A percentile compares a stretch with the other conserved stretches of the same genome.
Evolutionary conservation across 2,113 vertebrate species (phyloP).

Genomic region (Diadophis punctatus): DNA sequence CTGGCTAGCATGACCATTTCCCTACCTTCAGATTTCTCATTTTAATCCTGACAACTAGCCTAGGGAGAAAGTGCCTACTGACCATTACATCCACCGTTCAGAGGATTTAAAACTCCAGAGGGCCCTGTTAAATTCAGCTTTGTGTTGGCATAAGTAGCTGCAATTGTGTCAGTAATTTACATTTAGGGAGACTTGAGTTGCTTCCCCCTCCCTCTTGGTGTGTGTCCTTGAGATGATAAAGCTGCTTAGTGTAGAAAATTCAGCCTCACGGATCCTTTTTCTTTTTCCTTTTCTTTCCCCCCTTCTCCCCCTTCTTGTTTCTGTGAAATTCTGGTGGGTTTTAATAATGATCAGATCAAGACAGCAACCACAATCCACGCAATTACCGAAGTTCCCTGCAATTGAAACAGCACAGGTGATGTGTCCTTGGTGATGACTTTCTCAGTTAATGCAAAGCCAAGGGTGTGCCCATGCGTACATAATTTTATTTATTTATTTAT

Average conservation of each 20-base stretch:
- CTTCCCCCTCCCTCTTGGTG: slow-evolving; percentile 21
- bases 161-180: slow-evolving; percentile 51
- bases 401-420: not conserved
- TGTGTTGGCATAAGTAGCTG: slow-evolving; percentile 44
- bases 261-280: slow-evolving; percentile 18
- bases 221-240: slow-evolving; percentile 48
- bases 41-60: slow-evolving; percentile 54
- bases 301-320: not conserved
- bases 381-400: not conserved
- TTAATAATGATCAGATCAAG: not conserved
- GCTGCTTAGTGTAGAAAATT: slow-evolving; percentile 42
- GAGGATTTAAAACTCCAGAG: slow-evolving; percentile 56
- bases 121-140: slow-evolving; percentile 52
- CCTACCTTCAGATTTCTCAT: slow-evolving; percentile 47
- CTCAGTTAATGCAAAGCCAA: not conserved
- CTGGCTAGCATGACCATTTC: slow-evolving; percentile 41
- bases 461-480: not conserved
- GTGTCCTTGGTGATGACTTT: not conserved
- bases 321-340: not conserved
- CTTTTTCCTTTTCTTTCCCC: not conserved
- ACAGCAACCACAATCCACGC: not conserved
- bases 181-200: slow-evolving; percentile 40
- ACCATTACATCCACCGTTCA: slow-evolving; percentile 50
- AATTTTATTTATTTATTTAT: not conserved
- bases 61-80: slow-evolving; percentile 42